Percentiles rank a stretch among this genome's conserved stretches.
phyloP scores from a whole-genome alignment of 2,888 invertebrate genomes.

The Bellardia bayeri region DNA sequence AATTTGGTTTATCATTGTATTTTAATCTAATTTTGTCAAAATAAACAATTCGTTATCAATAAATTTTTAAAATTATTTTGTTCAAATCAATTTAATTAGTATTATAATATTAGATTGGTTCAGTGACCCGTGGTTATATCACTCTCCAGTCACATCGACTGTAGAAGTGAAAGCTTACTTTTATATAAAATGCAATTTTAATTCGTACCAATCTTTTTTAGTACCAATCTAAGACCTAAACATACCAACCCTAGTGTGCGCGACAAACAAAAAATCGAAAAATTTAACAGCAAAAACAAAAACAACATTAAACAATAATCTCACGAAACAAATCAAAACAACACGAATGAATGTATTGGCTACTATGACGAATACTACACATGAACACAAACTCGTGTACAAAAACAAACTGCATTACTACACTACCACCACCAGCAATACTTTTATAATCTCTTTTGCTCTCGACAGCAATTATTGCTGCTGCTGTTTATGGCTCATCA shows the following conservation, averaged over 20 bases:
- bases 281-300: conserved; percentile 21
- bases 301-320: conserved; percentile 41
- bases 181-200: too few species aligned
- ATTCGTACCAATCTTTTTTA: too few species aligned
- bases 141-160: too few species aligned
- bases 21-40: too few species aligned
- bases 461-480: conserved; percentile 40
- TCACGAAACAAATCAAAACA: conserved; percentile 69
- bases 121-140: too few species aligned
- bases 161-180: too few species aligned
- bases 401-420: not conserved
- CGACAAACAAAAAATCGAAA: conserved; percentile 23
- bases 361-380: conserved; percentile 22
- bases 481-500: conserved; percentile 58
- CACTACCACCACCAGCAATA: conserved; percentile 22
- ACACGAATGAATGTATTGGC: conserved; percentile 30
- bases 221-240: too few species aligned
- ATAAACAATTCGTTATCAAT: too few species aligned
- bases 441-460: conserved; percentile 43
- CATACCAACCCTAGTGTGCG: not conserved
- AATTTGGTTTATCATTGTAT: too few species aligned
- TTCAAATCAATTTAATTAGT: too few species aligned
- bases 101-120: too few species aligned
- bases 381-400: conserved; percentile 13
- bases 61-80: too few species aligned